phyloP scores from a whole-genome alignment of 2,888 invertebrate genomes.

The Phoenoteleia sp. region DNA sequence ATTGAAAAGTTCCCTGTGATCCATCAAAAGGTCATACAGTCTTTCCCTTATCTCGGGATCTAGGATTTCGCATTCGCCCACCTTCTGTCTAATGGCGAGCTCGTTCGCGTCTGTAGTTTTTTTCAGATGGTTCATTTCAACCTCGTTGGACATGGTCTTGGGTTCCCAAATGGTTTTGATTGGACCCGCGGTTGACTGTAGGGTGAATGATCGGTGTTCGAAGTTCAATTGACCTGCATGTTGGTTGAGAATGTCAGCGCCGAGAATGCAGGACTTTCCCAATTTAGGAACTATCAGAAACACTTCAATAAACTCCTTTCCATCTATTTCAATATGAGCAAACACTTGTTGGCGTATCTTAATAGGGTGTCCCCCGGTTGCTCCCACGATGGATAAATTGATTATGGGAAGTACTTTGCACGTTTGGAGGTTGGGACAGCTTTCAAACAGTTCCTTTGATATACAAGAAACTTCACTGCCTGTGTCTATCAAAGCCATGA shows the following conservation, averaged over 20 bases:
- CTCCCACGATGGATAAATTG: neutral
- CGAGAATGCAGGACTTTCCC: neutral
- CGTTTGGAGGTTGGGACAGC: neutral
- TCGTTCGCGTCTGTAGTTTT: neutral
- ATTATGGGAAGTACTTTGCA: neutral
- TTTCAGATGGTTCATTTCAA: neutral
- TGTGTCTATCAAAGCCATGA: slow-evolving; percentile 2
- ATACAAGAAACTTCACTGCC: slow-evolving; percentile 21
- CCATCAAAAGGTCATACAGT: too few relatives aligned
- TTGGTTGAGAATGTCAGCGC: neutral
- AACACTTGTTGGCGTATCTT: neutral
- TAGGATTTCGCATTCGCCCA: too few relatives aligned
- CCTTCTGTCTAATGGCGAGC: neutral
- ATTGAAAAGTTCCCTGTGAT: neutral
- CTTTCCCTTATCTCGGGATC: too few relatives aligned
- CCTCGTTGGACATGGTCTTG: too few relatives aligned
- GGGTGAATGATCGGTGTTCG: neutral
- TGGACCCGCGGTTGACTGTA: neutral
- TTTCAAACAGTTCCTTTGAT: neutral
- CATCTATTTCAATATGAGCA: neutral
- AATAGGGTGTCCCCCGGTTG: neutral
- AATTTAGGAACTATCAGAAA: neutral
- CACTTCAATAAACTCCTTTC: neutral
- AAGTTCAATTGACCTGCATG: neutral
- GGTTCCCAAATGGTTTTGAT: neutral